phyloP scores from a whole-genome alignment of 1,140 invertebrate species.

The Oryctes rhinoceros region DNA sequence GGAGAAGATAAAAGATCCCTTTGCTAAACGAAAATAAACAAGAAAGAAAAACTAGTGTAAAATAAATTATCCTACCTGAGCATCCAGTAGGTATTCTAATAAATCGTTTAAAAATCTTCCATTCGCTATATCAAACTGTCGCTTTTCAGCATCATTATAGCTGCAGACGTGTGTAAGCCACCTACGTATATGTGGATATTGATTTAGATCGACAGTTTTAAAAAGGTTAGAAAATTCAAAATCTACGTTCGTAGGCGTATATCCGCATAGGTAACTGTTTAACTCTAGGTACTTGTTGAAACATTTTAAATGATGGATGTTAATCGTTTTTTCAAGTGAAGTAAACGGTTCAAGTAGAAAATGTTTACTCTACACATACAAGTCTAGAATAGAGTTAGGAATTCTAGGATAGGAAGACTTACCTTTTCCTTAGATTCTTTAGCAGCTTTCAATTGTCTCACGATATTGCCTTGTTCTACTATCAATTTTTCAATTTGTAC shows the following conservation, averaged over 20 bases:
- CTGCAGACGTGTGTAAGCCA: slow-evolving; percentile 70
- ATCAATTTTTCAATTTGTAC: slow-evolving; percentile 73
- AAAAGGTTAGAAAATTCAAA: slow-evolving; percentile 61
- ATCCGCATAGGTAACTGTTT: slow-evolving; percentile 67
- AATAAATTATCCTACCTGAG: slow-evolving; percentile 49
- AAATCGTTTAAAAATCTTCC: slow-evolving; percentile 24
- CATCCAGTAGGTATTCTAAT: slow-evolving; percentile 44
- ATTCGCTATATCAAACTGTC: neutral
- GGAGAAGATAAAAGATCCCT: neutral
- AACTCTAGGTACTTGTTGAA: slow-evolving; percentile 62
- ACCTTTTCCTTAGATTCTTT: slow-evolving; percentile 80
- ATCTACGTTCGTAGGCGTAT: slow-evolving; percentile 65
- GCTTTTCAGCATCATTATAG: slow-evolving; percentile 64
- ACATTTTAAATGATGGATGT: slow-evolving; percentile 46
- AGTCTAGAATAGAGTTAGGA: neutral
- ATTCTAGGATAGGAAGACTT: slow-evolving; percentile 49
- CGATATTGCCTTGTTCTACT: slow-evolving; percentile 82
- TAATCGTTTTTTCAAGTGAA: slow-evolving; percentile 5
- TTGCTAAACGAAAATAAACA: slow-evolving; percentile 49
- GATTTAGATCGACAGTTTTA: slow-evolving; percentile 58
- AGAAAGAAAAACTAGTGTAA: slow-evolving; percentile 32
- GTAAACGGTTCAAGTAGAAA: slow-evolving; percentile 45
- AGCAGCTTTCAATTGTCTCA: slow-evolving; percentile 80
- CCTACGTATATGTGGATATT: slow-evolving; percentile 63
- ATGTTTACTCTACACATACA: slow-evolving; percentile 45